Base-by-base conservation (phyloP, 92 coral and sea anemone species). In the Porites evermanni region DNA sequence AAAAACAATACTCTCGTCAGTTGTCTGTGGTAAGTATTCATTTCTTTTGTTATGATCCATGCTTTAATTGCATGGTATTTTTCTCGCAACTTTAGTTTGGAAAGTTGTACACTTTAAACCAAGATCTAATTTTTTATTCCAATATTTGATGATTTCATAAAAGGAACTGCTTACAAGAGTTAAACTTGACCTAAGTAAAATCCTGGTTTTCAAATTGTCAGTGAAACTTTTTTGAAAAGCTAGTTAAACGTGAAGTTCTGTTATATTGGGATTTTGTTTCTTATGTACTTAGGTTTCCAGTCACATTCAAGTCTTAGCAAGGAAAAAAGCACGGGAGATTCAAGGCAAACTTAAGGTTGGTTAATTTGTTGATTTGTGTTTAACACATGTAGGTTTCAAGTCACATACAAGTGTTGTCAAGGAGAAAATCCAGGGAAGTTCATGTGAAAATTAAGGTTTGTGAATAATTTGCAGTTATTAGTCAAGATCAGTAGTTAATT, bases 261-360 rank as follows among this genome's bases (percentile, higher is more conserved):
- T 54, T 10, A 63, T 53, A 24, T 69, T 69, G 50, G 77, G 77
- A 81, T 81, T 38, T 56, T 75, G 67, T 82, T 52, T 88, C 84
- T 80, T 81, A 60, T 82, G 47, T 38, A 38, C 47, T 53, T 88
- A 95, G 95, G 98, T 95, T 53, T 88, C 94, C 68, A 93, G 96
- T 77, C 97, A 95, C 92, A 89, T 91, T 88, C 99, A 97, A 90
- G 99, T 96, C 79, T 87, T 96, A 79, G 99, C 99, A 88, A 85
- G 99, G 91, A 96, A 93, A 91, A 96, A 93, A 91, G 99, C 99
- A 70, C 86, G 98, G 52, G 97, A 95, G 90, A 95, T 97, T 79
- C 99, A 97, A 93, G 96, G 97, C 65, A 92, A 97, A 88, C 92
- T 97, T 64, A 97, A 95, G 99, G 99, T 97, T 90, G 89, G 98